phyloP scores from a whole-genome alignment of 2,888 invertebrate genomes.

The Parnassius glacialis region DNA sequence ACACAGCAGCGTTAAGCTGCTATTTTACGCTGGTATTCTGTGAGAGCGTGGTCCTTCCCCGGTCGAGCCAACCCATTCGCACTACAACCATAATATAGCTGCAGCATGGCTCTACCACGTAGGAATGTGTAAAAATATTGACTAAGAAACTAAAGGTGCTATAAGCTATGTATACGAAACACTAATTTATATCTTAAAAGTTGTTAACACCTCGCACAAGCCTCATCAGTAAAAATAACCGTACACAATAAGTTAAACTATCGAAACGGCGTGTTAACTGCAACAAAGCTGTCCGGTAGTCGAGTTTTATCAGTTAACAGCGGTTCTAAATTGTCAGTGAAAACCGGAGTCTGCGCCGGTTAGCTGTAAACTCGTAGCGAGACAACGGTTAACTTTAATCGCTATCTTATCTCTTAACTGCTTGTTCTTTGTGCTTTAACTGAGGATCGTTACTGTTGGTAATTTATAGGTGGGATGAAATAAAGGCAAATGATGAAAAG shows the following conservation, averaged over 20 bases:
- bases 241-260: neutral
- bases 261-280: neutral
- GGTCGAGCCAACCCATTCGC: too few species aligned
- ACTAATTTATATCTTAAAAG: too few species aligned
- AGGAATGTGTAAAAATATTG: too few species aligned
- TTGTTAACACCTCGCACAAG: too few species aligned
- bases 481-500: too few species aligned
- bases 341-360: slow-evolving; percentile 11
- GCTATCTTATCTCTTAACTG: slow-evolving; percentile 21
- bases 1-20: too few species aligned
- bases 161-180: too few species aligned
- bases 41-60: too few species aligned
- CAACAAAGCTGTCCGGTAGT: slow-evolving; percentile 12
- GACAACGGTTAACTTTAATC: slow-evolving; percentile 14
- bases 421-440: slow-evolving; percentile 19
- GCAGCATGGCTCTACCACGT: too few species aligned
- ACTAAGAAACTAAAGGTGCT: too few species aligned
- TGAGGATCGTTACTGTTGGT: slow-evolving; percentile 1
- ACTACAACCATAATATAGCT: too few species aligned
- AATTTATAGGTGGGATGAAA: slow-evolving; percentile 8
- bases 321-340: slow-evolving; percentile 16
- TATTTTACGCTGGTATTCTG: too few species aligned
- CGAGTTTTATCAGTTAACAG: slow-evolving; percentile 16
- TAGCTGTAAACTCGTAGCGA: slow-evolving; percentile 10
- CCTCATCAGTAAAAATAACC: neutral